phyloP scores from a whole-genome alignment of 2,888 invertebrate species.

The Spialia ferax region DNA sequence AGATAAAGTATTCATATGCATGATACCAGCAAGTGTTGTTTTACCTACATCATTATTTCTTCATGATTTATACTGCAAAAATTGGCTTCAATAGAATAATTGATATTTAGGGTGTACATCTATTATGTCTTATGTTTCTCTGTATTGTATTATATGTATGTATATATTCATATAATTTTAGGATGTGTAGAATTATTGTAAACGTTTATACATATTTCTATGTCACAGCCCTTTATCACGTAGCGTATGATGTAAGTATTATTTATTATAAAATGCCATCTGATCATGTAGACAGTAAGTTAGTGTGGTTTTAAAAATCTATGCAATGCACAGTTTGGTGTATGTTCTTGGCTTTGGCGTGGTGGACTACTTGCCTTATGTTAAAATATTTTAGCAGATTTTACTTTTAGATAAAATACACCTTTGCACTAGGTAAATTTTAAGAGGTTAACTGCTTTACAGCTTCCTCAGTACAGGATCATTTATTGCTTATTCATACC shows the following conservation, averaged over 20 bases:
- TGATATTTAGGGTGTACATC: not conserved
- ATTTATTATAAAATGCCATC: conserved; percentile 21
- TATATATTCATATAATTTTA: too few relatives aligned
- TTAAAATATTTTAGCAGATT: conserved; percentile 12
- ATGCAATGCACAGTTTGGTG: conserved; percentile 32
- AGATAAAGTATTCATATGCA: not conserved
- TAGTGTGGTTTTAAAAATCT: conserved; percentile 62
- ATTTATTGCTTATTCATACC: not conserved
- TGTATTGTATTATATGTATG: too few relatives aligned
- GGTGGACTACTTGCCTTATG: conserved; percentile 14
- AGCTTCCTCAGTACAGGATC: not conserved
- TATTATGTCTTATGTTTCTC: not conserved
- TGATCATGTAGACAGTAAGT: conserved; percentile 59
- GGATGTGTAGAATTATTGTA: too few relatives aligned
- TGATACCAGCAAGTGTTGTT: not conserved
- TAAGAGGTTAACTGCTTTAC: not conserved
- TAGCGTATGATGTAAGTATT: conserved; percentile 1
- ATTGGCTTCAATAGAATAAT: not conserved
- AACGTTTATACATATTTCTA: not conserved
- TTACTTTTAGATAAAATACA: conserved; percentile 13
- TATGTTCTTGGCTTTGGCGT: conserved; percentile 31
- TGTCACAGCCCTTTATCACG: not conserved
- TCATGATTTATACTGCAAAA: not conserved
- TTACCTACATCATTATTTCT: not conserved
- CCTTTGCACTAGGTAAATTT: not conserved